phyloP scores from a whole-genome alignment of 2,888 invertebrate genomes.

The Troglohyphantes excavatus region DNA sequence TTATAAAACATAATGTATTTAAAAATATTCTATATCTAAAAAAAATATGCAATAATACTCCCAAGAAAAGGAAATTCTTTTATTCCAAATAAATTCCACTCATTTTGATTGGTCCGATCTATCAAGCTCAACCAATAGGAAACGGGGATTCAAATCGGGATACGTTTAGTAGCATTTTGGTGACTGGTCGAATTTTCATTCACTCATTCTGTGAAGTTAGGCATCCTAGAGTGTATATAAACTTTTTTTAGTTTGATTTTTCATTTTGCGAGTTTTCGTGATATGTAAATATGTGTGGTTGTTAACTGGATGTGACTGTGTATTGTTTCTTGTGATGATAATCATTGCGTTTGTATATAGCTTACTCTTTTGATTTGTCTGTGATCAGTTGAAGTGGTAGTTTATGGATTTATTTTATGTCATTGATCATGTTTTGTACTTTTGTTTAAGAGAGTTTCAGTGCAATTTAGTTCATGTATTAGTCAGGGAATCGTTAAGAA shows the following conservation, averaged over 20 bases:
- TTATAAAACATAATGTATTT: too few relatives aligned
- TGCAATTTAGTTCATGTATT: too few relatives aligned
- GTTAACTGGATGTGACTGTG: constrained; percentile 8
- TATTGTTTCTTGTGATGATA: neutral
- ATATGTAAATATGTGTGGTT: constrained; percentile 38
- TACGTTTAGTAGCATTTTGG: neutral
- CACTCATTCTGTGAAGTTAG: neutral
- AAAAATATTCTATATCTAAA: too few relatives aligned
- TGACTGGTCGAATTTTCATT: neutral
- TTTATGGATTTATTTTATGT: neutral
- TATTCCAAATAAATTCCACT: too few relatives aligned
- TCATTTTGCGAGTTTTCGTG: constrained; percentile 7
- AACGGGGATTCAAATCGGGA: too few relatives aligned
- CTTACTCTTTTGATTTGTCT: neutral
- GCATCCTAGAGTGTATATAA: constrained; percentile 30
- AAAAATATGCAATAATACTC: too few relatives aligned
- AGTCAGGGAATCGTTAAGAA: too few relatives aligned
- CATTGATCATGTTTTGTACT: too few relatives aligned
- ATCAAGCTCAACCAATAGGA: too few relatives aligned
- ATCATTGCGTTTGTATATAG: constrained; percentile 20
- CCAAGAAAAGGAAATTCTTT: too few relatives aligned
- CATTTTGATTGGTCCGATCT: too few relatives aligned
- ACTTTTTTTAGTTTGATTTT: neutral
- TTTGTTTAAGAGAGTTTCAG: too few relatives aligned
- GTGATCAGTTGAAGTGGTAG: neutral